Conservation (phyloP, 1,140 invertebrate genomes). For the Drosophila kepulauana region DNA sequence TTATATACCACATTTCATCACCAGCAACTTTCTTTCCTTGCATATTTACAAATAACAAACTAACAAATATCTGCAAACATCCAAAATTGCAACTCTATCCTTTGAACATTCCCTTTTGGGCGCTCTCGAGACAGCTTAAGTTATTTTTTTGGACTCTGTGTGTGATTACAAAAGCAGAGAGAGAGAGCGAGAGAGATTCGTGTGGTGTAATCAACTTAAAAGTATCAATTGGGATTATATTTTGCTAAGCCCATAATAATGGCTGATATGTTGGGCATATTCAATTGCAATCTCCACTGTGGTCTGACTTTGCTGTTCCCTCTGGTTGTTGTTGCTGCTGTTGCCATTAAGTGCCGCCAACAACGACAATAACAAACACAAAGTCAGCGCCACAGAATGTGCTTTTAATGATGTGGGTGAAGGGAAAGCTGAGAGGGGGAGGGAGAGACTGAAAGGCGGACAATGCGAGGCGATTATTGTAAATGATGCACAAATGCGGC, state of each 20-base stretch:
- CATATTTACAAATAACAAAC: too few relatives aligned
- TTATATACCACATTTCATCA: too few relatives aligned
- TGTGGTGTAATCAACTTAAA: background rate
- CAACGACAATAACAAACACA: background rate
- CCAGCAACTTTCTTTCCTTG: too few relatives aligned
- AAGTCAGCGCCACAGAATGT: constrained; percentile 43
- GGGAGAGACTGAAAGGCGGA: constrained; percentile 22
- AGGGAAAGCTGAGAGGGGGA: background rate
- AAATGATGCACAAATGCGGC: constrained; percentile 71
- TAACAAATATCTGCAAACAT: too few relatives aligned
- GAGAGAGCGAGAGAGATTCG: too few relatives aligned
- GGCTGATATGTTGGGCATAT: constrained; percentile 12
- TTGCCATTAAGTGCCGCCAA: constrained; percentile 8
- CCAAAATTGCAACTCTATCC: background rate
- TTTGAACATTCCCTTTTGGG: background rate
- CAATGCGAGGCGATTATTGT: constrained; percentile 60
- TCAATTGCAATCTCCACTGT: constrained; percentile 11
- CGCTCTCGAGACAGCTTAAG: background rate
- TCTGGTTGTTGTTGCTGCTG: background rate
- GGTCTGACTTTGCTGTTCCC: background rate
- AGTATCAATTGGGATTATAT: constrained; percentile 11
- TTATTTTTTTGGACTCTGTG: background rate
- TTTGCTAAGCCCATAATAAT: constrained; percentile 4
- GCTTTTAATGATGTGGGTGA: constrained; percentile 61
- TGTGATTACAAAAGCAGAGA: too few relatives aligned